phyloP scores from a whole-genome alignment of 2,797 vertebrate species.

The Leptodactylus fallax region DNA sequence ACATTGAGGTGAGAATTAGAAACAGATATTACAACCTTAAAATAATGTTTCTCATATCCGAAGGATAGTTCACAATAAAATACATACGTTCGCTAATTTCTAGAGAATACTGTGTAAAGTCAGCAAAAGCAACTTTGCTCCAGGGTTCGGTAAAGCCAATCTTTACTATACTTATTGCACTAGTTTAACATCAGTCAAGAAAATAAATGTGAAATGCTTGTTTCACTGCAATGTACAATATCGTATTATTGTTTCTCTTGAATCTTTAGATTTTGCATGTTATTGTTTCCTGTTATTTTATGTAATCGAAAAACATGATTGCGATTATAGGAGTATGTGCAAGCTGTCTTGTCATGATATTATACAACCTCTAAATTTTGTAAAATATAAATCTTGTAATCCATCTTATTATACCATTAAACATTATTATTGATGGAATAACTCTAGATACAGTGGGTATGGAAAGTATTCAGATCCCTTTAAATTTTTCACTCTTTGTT shows the following conservation, averaged over 20 bases:
- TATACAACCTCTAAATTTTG: background rate
- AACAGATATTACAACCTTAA: background rate
- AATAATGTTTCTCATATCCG: conserved; percentile 1
- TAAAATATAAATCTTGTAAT: background rate
- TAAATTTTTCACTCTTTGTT: too few relatives aligned
- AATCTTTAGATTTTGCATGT: background rate
- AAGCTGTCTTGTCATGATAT: background rate
- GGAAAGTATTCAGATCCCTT: too few relatives aligned
- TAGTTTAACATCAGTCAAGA: background rate
- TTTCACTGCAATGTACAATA: background rate
- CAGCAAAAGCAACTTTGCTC: background rate
- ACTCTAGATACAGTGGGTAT: too few relatives aligned
- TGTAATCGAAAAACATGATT: background rate
- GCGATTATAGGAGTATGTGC: background rate
- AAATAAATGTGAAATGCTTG: background rate
- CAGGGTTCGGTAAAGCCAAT: background rate
- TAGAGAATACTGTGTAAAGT: background rate
- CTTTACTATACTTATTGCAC: background rate
- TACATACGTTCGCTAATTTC: background rate
- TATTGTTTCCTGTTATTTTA: background rate
- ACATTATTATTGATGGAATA: background rate
- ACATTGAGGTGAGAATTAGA: background rate
- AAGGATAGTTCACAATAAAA: background rate
- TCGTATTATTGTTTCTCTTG: background rate
- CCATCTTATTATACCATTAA: background rate